Evolutionary conservation across 1,140 invertebrate genomes (phyloP), one percentile per base, ranked within the genome.

Genomic region (Leptopilina boulardi): DNA sequence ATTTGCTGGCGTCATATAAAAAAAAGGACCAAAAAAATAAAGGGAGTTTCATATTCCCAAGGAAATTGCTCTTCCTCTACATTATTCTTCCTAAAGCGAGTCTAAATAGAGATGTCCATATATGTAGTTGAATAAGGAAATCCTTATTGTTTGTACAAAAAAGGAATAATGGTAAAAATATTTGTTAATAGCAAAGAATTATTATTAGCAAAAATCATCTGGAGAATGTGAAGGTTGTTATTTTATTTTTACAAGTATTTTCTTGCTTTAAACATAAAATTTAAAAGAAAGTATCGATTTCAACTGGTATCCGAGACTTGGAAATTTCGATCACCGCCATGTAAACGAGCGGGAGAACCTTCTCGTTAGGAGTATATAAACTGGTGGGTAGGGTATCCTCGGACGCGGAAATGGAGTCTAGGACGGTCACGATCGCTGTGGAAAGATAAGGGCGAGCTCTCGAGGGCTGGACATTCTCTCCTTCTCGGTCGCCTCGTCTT

Each of bases 401-500:
- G 85, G 83, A 87, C 87, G 85, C 88, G 89, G 89, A 91, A 91
- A 91, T 91, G 86, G 86, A 90, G 89, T 90, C 88, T 89, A 86
- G 86, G 85, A 84, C 83, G 84, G 85, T 88, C 84, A 87, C 87
- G 88, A 90, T 89, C 86, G 86, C 83, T 85, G 88, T 84, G 84
- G 83, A 85, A 86, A 88, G 90, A 91, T 91, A 91, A 90, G 89
- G 83, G 79, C 80, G 78, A 78, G 75, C 81, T 82, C 80, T 85
- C 80, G 75, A 85, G 82, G 84, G 85, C 83, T 85, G 82, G 83
- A 82, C 84, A 80, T 66, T 79, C 82, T 81, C 77, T 81, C 59
- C 73, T 75, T 74, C 76, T 78, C 54, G 70, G 72, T 74, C 72
- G 54, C 75, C 77, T 79, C 59, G 23, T 34, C 59, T 66, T 23